Base-by-base conservation (phyloP, 2,888 invertebrate species). In the Tenodera sinensis region DNA sequence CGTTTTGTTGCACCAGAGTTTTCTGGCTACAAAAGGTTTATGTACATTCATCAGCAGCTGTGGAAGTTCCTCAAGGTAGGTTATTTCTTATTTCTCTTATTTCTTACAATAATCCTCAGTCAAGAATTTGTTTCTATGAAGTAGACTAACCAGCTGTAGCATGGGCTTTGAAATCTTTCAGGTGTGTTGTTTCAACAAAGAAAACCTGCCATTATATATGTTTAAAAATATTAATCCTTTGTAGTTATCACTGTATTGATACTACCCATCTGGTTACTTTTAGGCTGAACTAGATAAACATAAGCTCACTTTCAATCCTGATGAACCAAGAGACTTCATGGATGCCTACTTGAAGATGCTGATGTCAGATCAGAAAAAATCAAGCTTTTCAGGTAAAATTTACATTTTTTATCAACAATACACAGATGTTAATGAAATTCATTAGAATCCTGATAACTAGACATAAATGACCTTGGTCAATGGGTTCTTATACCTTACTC, bases 321-420 rank as follows among this genome's bases (percentile, higher is more conserved):
- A 85, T 25, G 95, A 96, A 88, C 96, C 96, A 1, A 94, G 96
- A 87, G 97, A 97, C 92, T 95, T 98, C 54, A 98, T 98, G 96
- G 97, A 97, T 92, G 96, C 96, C 1, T 98, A 97, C 92, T 93
- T 98, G 88, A 94, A 96, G 91, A 95, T 95, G 90, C 93, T 97
- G 90, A 94, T 95, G 85, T 95, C 95, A 6, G 93, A 95, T 28
- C 94, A 95, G 14, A 94, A 95, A 88, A 93, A 93, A 94, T 4
- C 93, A 20, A 93, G 93, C 47, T 94, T 93, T 91, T 93, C 94
- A 90, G 94, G 94, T 93, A 91, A 30, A n/a, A 34, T 27, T 34
- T 42, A 30, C 30, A 30, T 30, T 30, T 30, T n/a, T 2, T 30
- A 30, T 30, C 3, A 30, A 2, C 30, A 2, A 30, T 30, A 30